Percentiles rank a stretch among this genome's conserved stretches.
phyloP scores from a whole-genome alignment of 2,113 vertebrate species.

The Poeciliopsis occidentalis region DNA sequence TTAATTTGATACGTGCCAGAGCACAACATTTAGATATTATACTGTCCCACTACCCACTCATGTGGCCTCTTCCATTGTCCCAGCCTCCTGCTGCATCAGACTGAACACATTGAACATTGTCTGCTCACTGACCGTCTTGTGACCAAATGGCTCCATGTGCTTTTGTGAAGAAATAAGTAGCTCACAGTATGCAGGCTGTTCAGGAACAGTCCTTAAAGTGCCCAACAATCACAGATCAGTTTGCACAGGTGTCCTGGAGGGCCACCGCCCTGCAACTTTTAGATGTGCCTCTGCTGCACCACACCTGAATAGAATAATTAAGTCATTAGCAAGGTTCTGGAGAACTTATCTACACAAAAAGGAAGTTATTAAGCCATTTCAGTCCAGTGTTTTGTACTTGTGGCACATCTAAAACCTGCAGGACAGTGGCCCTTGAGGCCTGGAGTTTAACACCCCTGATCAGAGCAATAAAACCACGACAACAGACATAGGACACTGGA shows the following conservation, averaged over 20 bases:
- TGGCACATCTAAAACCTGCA: no score
- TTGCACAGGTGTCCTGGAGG: no score
- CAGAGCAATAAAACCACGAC: neutral
- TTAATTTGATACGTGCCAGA: neutral
- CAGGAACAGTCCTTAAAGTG: neutral
- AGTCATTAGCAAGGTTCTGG: no score
- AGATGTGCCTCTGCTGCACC: no score
- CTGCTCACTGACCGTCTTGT: slow-evolving; percentile 31
- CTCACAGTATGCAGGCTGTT: neutral
- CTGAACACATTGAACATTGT: slow-evolving; percentile 52
- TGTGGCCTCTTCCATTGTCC: slow-evolving; percentile 42
- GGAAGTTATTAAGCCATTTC: no score
- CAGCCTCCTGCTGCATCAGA: slow-evolving; percentile 9
- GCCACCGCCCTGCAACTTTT: no score
- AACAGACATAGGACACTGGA: neutral
- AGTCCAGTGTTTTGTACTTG: no score
- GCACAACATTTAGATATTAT: neutral
- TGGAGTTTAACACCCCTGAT: neutral
- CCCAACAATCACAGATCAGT: neutral
- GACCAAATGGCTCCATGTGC: slow-evolving; percentile 29
- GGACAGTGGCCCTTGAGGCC: no score
- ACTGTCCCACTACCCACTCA: slow-evolving; percentile 10
- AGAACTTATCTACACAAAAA: no score
- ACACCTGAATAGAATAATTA: no score
- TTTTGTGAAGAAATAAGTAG: neutral